phyloP scores from a whole-genome alignment of 2,113 vertebrate species.

The Aythya baeri region DNA sequence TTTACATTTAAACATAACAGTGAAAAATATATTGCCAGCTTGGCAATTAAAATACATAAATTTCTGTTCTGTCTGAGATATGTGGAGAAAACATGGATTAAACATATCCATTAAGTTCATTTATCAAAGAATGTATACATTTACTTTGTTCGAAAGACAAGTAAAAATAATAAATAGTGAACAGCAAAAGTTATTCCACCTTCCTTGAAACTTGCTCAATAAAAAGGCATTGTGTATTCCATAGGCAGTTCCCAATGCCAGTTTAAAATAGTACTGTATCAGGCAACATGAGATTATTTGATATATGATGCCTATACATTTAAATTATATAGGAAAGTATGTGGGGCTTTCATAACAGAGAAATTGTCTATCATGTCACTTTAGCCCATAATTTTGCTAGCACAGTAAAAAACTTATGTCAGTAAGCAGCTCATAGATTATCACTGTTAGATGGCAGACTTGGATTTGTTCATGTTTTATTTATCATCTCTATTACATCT shows the following conservation, averaged over 20 bases:
- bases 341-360: background rate
- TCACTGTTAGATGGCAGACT: background rate
- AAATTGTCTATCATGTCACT: background rate
- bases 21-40: background rate
- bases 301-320: background rate
- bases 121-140: slow-evolving; percentile 8
- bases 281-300: background rate
- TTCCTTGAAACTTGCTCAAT: slow-evolving; percentile 2
- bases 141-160: slow-evolving; percentile 28
- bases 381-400: background rate
- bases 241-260: background rate
- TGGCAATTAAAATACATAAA: background rate
- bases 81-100: too few relatives aligned
- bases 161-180: slow-evolving; percentile 37
- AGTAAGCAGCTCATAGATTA: background rate
- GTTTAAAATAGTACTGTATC: background rate
- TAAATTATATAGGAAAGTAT: background rate
- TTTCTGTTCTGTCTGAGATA: background rate
- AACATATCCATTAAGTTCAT: background rate
- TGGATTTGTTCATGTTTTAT: background rate
- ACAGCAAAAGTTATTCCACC: slow-evolving; percentile 16
- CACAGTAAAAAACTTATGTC: background rate
- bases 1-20: background rate
- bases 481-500: background rate
- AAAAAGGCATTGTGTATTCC: background rate